These are phyloP conservation scores for Hermaeophaga mercurialis DNA, from an alignment of 2,888 invertebrate genomes.

Conservation along the genomic window DNA sequence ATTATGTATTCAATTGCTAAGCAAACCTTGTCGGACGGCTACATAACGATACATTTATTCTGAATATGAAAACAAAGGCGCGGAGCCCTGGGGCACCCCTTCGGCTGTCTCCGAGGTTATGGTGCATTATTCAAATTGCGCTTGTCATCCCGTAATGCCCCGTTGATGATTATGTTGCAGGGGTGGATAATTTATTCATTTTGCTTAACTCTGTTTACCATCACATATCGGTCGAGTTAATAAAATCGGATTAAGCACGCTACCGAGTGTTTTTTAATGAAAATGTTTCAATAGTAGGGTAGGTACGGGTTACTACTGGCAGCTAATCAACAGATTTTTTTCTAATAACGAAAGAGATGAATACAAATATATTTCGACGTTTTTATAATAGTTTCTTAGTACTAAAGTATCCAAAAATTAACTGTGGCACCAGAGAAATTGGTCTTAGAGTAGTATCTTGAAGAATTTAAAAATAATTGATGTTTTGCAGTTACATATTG, in stretches of 20 bases:
- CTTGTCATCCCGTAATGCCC: constrained; percentile 26
- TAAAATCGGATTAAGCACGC: constrained; percentile 22
- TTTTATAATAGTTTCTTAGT: too few relatives aligned
- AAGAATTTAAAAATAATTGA: too few relatives aligned
- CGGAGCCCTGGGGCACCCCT: neutral
- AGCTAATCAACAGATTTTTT: neutral
- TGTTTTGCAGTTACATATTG: too few relatives aligned
- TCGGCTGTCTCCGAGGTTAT: constrained; percentile 15
- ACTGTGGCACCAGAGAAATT: too few relatives aligned
- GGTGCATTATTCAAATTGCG: constrained; percentile 25
- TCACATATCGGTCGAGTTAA: constrained; percentile 28
- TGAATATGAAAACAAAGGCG: neutral
- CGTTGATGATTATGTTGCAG: constrained; percentile 24
- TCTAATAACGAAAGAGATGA: too few relatives aligned
- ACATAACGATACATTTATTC: too few relatives aligned
- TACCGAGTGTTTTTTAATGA: constrained; percentile 17
- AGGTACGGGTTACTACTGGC: neutral
- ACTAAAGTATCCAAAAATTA: too few relatives aligned
- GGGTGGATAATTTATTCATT: constrained; percentile 32
- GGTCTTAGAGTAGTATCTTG: too few relatives aligned
- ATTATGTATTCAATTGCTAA: too few relatives aligned
- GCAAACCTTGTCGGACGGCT: too few relatives aligned
- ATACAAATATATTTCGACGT: too few relatives aligned
- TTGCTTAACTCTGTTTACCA: constrained; percentile 30
- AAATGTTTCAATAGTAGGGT: constrained; percentile 8